These are phyloP conservation scores for Eulimnadia texana DNA, from an alignment of 1,140 invertebrate genomes.

Conservation along the genomic window DNA sequence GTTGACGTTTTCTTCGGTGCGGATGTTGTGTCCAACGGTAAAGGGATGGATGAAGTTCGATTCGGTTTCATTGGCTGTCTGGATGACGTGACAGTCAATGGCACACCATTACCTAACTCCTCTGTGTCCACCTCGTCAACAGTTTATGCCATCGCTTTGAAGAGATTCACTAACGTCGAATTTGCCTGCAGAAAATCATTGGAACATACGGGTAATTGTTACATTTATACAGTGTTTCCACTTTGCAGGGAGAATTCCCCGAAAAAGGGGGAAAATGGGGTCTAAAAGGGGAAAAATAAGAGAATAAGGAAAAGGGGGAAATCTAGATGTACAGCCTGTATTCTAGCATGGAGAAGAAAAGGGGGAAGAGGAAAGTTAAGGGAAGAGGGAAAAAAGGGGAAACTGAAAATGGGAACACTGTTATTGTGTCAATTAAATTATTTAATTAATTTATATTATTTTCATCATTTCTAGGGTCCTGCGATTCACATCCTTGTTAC, in stretches of 20 bases:
- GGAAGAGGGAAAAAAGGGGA: too few species aligned
- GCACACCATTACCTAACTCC: conserved; percentile 57
- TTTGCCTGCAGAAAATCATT: conserved; percentile 52
- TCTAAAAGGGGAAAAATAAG: too few species aligned
- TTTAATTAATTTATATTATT: too few species aligned
- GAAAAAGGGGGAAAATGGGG: too few species aligned
- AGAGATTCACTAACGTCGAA: conserved; percentile 58
- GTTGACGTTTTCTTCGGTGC: conserved; percentile 71
- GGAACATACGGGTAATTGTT: conserved; percentile 43
- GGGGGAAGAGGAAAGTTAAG: too few species aligned
- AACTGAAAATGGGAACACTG: too few species aligned
- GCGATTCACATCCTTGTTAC: conserved; percentile 57
- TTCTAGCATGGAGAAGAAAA: too few species aligned
- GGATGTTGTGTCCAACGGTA: conserved; percentile 51
- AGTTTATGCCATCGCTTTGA: conserved; percentile 28
- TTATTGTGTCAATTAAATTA: too few species aligned
- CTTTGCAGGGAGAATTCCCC: too few species aligned
- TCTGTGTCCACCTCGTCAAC: conserved; percentile 35
- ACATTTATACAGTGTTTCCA: not conserved
- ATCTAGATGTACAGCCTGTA: too few species aligned
- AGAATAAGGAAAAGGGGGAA: too few species aligned
- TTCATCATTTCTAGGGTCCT: too few species aligned
- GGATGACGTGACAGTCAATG: conserved; percentile 68
- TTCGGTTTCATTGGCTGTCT: conserved; percentile 44
- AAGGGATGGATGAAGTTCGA: conserved; percentile 56